Conservation (phyloP, 2,113 vertebrate genomes). For the Odontesthes bonariensis region DNA sequence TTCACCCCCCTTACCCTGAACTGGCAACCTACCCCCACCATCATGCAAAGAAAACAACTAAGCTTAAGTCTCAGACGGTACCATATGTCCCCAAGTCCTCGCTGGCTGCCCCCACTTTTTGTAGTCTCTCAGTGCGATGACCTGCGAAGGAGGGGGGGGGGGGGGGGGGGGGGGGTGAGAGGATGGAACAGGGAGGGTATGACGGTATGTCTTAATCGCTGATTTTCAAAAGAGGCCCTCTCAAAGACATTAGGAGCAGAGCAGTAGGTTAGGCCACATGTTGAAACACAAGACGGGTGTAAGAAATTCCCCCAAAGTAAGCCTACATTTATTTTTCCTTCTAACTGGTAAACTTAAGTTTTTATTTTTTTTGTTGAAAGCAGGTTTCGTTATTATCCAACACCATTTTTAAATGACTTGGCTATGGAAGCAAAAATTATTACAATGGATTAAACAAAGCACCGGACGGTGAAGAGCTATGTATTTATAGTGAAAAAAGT, state of each 20-base stretch:
- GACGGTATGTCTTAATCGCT: slow-evolving; percentile 56
- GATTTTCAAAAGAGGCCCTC: slow-evolving; percentile 13
- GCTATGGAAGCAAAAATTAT: background rate
- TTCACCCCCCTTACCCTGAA: background rate
- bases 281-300: background rate
- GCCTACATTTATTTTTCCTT: too few relatives aligned
- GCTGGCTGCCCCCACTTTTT: slow-evolving; percentile 5
- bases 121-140: slow-evolving; percentile 19
- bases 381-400: too few relatives aligned
- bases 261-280: background rate
- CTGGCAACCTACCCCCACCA: slow-evolving; percentile 7
- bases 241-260: background rate
- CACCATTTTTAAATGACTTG: too few relatives aligned
- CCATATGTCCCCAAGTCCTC: slow-evolving; percentile 62
- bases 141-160: background rate
- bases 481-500: slow-evolving; percentile 9
- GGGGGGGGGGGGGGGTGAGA: background rate
- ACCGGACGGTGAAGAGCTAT: background rate
- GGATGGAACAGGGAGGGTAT: slow-evolving; percentile 22
- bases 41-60: background rate
- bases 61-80: slow-evolving; percentile 52
- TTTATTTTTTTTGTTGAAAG: too few relatives aligned
- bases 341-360: too few relatives aligned
- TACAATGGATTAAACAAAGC: background rate
- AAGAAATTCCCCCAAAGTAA: too few relatives aligned